These are phyloP conservation scores for Callipepla squamata DNA, from an alignment of 2,113 vertebrate species.

Conservation along the genomic window DNA sequence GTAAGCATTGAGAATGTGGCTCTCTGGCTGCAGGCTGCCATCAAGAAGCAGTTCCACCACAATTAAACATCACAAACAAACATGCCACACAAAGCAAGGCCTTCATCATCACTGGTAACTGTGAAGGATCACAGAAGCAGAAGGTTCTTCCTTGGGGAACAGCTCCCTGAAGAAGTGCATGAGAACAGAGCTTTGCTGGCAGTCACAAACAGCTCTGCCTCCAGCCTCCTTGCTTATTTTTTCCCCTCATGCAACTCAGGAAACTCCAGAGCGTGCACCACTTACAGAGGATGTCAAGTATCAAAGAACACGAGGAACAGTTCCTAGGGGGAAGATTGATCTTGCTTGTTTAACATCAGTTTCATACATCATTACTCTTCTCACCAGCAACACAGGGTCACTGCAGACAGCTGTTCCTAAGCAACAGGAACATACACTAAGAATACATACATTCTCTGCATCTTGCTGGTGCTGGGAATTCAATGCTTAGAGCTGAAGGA, in stretches of 20 bases:
- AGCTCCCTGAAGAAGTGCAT: neutral
- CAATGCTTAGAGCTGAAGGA: neutral
- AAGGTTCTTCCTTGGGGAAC: neutral
- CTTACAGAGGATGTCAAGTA: neutral
- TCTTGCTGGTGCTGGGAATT: neutral
- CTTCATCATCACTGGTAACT: neutral
- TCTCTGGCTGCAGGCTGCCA: neutral
- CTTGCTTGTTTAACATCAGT: slow-evolving; percentile 21
- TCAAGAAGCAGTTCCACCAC: neutral
- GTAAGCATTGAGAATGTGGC: neutral
- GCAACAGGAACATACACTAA: slow-evolving; percentile 1
- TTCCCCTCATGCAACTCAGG: neutral
- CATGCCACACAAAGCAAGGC: neutral
- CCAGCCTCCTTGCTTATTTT: neutral
- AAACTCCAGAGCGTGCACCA: neutral
- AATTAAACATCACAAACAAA: neutral
- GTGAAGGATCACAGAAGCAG: neutral
- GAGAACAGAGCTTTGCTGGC: neutral
- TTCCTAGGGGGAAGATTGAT: slow-evolving; percentile 34
- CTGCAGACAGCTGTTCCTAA: slow-evolving; percentile 45
- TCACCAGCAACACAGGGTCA: slow-evolving; percentile 5
- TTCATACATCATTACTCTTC: neutral
- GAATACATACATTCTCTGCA: neutral
- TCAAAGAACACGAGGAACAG: slow-evolving; percentile 5
- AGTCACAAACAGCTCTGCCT: slow-evolving; percentile 2